Evolutionary conservation across 2,113 vertebrate genomes (phyloP).

Genomic region (Osmerus mordax): DNA sequence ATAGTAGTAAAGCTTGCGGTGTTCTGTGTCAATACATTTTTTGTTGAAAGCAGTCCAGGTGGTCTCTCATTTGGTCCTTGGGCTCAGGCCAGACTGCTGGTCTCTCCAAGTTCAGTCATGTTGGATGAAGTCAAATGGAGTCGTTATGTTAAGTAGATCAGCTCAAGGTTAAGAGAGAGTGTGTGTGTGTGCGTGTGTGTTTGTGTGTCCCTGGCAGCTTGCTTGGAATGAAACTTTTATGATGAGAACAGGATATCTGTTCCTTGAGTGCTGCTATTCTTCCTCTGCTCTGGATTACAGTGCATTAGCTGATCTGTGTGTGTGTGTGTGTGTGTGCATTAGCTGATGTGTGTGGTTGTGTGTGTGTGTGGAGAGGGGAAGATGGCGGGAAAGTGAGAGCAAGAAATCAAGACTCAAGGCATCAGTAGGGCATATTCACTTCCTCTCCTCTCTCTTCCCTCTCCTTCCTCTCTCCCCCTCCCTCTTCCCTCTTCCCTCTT

Average conservation of each 20-base stretch:
- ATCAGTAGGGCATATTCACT: background rate
- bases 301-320: conserved; percentile 31
- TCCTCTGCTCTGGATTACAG: conserved; percentile 18
- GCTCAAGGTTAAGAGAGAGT: conserved; percentile 55
- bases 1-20: no score
- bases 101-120: no score
- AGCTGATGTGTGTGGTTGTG: no score
- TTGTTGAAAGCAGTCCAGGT: no score
- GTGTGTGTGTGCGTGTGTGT: conserved; percentile 40
- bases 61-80: no score
- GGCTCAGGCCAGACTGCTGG: no score
- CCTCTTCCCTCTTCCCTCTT: background rate
- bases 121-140: background rate
- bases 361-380: background rate
- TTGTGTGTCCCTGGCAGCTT: conserved; percentile 14
- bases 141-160: conserved; percentile 51
- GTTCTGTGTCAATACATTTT: no score
- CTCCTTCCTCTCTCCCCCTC: conserved; percentile 2
- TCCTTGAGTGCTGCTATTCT: conserved; percentile 48
- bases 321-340: no score
- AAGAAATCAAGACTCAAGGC: background rate
- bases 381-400: background rate
- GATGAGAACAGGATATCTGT: conserved; percentile 58
- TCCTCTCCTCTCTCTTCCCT: background rate
- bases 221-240: conserved; percentile 56